A percentile compares a stretch with the other conserved stretches of the same genome.
These are phyloP conservation scores for Elmis aenea DNA, from an alignment of 2,888 invertebrate genomes.

Conservation along the genomic window DNA sequence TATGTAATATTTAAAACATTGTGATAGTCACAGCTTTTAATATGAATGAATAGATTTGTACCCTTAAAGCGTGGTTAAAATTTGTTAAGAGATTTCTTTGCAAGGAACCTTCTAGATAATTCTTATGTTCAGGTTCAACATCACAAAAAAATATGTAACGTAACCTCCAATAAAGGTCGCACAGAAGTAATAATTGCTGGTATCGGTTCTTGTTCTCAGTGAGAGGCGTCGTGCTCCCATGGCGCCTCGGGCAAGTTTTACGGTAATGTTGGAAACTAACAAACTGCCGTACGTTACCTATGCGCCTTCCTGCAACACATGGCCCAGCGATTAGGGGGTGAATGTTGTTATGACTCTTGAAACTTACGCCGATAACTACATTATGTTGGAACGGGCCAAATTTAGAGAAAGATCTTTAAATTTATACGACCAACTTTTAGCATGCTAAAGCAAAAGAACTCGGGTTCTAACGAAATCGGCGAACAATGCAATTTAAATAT, in stretches of 20 bases:
- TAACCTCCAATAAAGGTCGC: conserved; percentile 21
- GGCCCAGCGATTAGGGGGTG: conserved; percentile 36
- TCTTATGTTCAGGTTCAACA: no score
- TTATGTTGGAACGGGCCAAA: conserved; percentile 34
- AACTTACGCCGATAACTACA: conserved; percentile 36
- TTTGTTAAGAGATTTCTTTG: no score
- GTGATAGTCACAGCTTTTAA: no score
- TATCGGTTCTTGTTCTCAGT: conserved; percentile 19
- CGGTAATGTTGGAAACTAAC: conserved; percentile 35
- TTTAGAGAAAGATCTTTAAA: conserved; percentile 6
- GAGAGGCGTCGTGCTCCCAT: conserved; percentile 16
- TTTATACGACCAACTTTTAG: neutral
- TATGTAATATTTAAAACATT: no score
- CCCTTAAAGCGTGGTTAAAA: no score
- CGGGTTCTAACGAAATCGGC: no score
- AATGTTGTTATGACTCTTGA: conserved; percentile 36
- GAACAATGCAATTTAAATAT: no score
- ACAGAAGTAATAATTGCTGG: conserved; percentile 23
- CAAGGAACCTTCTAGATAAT: no score
- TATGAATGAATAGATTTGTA: no score
- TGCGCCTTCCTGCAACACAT: conserved; percentile 34
- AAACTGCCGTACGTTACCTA: conserved; percentile 38
- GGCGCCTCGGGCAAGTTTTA: conserved; percentile 29
- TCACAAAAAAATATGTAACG: conserved; percentile 11
- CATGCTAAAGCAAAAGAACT: no score